Percentiles rank a stretch among this genome's conserved stretches.
Evolutionary conservation across 2,888 invertebrate genomes (phyloP).

Genomic region (Eutolmus rufibarbis): DNA sequence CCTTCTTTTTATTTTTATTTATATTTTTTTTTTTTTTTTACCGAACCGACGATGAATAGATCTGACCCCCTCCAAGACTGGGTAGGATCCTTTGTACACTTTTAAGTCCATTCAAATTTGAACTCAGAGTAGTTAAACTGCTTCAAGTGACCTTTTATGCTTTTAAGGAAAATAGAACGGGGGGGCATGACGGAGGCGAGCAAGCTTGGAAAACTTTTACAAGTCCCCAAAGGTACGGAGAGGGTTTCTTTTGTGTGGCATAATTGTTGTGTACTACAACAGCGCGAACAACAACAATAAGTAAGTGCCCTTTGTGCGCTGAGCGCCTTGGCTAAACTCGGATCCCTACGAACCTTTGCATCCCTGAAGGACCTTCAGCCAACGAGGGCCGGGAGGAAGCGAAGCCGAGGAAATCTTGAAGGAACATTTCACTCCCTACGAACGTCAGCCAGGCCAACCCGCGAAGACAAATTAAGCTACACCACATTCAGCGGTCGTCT

Average conservation of each 20-base stretch:
- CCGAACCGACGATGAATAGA: background rate
- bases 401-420: background rate
- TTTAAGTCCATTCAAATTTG: conserved; percentile 20
- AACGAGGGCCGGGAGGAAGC: background rate
- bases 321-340: background rate
- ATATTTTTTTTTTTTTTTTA: background rate
- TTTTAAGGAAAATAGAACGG: background rate
- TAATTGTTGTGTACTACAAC: background rate
- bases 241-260: background rate
- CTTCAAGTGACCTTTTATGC: conserved; percentile 9
- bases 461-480: background rate
- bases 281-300: background rate
- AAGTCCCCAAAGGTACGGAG: background rate
- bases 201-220: background rate
- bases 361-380: background rate
- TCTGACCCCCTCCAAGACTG: background rate
- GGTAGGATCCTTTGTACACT: background rate
- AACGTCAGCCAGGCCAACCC: background rate
- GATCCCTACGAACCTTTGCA: background rate
- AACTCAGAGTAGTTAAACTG: conserved; percentile 14
- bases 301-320: background rate
- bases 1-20: background rate
- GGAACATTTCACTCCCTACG: background rate
- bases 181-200: background rate
- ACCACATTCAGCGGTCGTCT: background rate